Percentiles rank a stretch among this genome's conserved stretches.
Conservation (phyloP, 2,797 vertebrate genomes). For the Thalassophryne amazonica region DNA sequence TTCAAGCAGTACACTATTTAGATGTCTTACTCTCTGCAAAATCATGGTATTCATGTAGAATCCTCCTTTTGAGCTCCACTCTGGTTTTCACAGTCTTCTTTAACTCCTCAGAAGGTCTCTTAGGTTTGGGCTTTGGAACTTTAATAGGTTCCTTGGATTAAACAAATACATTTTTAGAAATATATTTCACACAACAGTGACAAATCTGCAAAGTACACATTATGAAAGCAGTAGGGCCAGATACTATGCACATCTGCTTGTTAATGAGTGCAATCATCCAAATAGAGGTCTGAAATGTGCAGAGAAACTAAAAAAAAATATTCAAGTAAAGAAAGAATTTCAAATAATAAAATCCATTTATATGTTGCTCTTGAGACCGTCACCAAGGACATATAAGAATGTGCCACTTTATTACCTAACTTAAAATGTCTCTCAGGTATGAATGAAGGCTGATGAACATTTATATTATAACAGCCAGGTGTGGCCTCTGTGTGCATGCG, state of each 20-base stretch:
- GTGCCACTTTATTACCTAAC: not conserved
- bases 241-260: no score
- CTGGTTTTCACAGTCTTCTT: constrained; percentile 80
- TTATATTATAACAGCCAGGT: no score
- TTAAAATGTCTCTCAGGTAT: not conserved
- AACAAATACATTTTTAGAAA: not conserved
- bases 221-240: no score
- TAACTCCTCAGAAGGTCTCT: constrained; percentile 76
- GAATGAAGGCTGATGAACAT: no score
- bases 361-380: no score
- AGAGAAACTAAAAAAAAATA: no score
- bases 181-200: not conserved
- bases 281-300: no score
- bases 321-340: no score
- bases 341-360: no score
- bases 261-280: no score
- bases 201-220: not conserved
- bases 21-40: constrained; percentile 79
- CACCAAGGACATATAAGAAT: not conserved
- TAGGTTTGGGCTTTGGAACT: constrained; percentile 84
- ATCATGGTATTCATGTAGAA: constrained; percentile 84
- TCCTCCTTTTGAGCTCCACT: constrained; percentile 78
- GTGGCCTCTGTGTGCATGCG: no score
- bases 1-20: no score
- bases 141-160: constrained; percentile 87